Percentiles rank a stretch among this genome's conserved stretches.
These are phyloP conservation scores for Shargacucullia verbasci DNA, from an alignment of 2,888 invertebrate species.

Conservation along the genomic window DNA sequence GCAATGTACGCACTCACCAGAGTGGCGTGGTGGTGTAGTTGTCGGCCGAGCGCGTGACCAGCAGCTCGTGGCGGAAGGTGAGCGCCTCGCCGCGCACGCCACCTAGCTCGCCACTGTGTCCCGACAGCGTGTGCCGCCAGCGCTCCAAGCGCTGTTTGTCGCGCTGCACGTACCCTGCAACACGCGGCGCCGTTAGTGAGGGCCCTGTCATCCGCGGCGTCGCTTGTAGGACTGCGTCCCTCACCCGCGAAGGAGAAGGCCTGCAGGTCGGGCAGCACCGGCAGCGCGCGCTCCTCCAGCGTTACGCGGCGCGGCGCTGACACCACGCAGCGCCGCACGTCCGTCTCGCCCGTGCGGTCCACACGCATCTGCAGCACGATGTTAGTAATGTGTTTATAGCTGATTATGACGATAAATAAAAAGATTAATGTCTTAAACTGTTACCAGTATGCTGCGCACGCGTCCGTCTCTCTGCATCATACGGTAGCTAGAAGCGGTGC, in stretches of 20 bases:
- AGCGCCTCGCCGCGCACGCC: conserved; percentile 75
- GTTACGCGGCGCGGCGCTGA: conserved; percentile 51
- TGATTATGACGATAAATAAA: neutral
- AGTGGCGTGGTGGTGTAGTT: conserved; percentile 67
- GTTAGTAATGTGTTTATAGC: neutral
- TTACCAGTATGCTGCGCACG: conserved; percentile 68
- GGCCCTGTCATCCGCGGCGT: too few species aligned
- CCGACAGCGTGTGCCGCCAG: conserved; percentile 67
- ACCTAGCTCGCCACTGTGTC: conserved; percentile 68
- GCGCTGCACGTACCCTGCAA: conserved; percentile 34
- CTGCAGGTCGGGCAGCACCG: conserved; percentile 72
- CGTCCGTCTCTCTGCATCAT: conserved; percentile 60
- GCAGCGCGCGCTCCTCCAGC: conserved; percentile 63
- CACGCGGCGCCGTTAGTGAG: conserved; percentile 8
- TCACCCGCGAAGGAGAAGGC: conserved; percentile 74
- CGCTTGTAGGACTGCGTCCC: too few species aligned
- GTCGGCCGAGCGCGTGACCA: conserved; percentile 64
- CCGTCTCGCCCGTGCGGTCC: conserved; percentile 68
- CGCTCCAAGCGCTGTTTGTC: conserved; percentile 62
- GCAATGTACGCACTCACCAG: conserved; percentile 58
- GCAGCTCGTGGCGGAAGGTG: conserved; percentile 73
- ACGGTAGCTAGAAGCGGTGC: conserved; percentile 71
- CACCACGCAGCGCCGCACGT: conserved; percentile 67
- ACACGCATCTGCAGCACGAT: conserved; percentile 62
- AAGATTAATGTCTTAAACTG: neutral